A percentile compares a stretch with the other conserved stretches of the same genome.
Evolutionary conservation across 2,113 vertebrate genomes (phyloP).

Genomic region (Pygoscelis adeliae): DNA sequence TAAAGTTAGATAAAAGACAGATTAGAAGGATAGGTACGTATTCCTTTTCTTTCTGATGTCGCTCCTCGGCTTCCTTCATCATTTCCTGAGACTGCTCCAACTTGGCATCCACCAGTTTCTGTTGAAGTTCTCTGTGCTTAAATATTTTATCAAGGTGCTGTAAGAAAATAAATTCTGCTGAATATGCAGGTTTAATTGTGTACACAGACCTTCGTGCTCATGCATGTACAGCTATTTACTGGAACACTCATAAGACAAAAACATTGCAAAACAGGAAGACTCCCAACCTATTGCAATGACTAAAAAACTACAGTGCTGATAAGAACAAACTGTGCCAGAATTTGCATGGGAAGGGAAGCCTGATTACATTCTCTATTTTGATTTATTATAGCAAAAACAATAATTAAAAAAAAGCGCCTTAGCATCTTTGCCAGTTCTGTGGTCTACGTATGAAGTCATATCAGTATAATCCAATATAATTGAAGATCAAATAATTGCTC

Average conservation of each 20-base stretch:
- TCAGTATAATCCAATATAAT: background rate
- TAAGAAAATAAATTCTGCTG: constrained; percentile 30
- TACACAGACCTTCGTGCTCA: background rate
- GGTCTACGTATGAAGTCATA: background rate
- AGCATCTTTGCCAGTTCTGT: background rate
- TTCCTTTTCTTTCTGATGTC: constrained; percentile 94
- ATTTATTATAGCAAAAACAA: background rate
- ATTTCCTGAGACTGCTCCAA: constrained; percentile 88
- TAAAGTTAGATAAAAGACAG: background rate
- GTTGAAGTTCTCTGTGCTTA: constrained; percentile 91
- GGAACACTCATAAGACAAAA: background rate
- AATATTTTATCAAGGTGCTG: constrained; percentile 95
- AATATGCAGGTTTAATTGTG: background rate
- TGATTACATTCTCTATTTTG: background rate
- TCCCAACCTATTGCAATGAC: background rate
- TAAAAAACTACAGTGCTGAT: background rate
- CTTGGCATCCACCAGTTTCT: constrained; percentile 91
- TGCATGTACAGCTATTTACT: background rate
- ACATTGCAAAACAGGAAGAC: background rate
- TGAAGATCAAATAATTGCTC: background rate
- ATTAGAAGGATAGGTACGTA: constrained; percentile 80
- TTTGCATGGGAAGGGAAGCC: background rate
- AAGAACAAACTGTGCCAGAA: background rate
- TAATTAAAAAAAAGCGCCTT: background rate
- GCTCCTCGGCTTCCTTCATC: constrained; percentile 87